Base-by-base conservation (phyloP, 2,113 vertebrate genomes). In the Synodontis membranacea region DNA sequence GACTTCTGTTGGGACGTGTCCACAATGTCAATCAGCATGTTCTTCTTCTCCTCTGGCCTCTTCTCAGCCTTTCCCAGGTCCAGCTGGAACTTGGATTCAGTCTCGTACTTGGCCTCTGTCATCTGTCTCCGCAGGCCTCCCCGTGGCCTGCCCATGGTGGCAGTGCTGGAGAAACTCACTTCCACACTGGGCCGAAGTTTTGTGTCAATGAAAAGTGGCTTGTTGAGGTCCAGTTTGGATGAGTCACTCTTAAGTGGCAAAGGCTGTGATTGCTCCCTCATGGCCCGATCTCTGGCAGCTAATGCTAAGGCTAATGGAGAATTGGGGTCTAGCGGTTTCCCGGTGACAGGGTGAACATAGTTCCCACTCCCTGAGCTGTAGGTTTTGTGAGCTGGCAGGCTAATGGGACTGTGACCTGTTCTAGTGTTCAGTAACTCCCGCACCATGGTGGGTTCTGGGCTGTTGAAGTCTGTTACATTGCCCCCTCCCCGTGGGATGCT, bases 161-260 rank as follows among this genome's bases (percentile, higher is more conserved):
- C 93, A 17, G 94, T 92, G 0, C 93, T 89, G 9, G 96, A 92
- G 89, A 96, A 96, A 88, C 93, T 91, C 0, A 94, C 91, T 68
- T 97, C 96, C 48, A 93, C 82, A 17, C 92, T 93, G 72, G 96
- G 89, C 90, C 96, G 93, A 92, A 97, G 93, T 93, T 97, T 97
- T 76, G 97, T 97, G 90, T 97, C 96, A 0, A 97, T 96, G 87
- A 96, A 97, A 80, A 97, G 95, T 0, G 97, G 97, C 91, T 97
- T 96, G 93, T 96, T 95, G 89, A 97, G 96, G 92, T 97, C 96
- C 0, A 96, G 94, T 92, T 97, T 97, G 79, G 94, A 93, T 23
- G 91, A 39, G 0, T 97, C 96, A 66, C 93, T 96, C 90, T 95
- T 96, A 78, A 95, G 94, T 56, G 96, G 96, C 84, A 91, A 86